Evolutionary conservation across 2,888 invertebrate species (phyloP), one percentile per base, ranked within the genome.

Genomic region (Nycteola revayana): DNA sequence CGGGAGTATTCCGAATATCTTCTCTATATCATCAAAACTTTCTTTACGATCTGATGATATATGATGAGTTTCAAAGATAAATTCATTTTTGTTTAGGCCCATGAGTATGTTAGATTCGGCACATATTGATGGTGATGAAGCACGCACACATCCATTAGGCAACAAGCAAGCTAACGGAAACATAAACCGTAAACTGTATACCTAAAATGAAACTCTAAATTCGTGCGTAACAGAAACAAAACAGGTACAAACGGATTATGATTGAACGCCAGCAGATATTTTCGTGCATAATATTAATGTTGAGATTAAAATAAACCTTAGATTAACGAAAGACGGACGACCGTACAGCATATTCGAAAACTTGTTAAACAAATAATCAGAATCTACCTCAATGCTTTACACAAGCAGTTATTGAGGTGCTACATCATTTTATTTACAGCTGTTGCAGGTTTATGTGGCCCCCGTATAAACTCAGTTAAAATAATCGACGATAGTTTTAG

Each of bases 371-470:
- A 87, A 87, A 86, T 75, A 86, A 79, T 71, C 83, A 75, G 79
- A 73, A 71, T 74, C 75, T 73, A 81, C 65, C 66, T 62, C 70
- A 79, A 72, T 77, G 65, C 75, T 74, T 72, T 75, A 70, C 74
- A 64, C 67, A 56, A 65, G 67, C 65, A 69, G 80, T 80, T 85
- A 78, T 80, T 79, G 67, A 75, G 75, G 76, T 70, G 75, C 77
- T 87, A 76, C 82, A 87, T 87, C 82, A 86, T 84, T 72, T 79
- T 86, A 84, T 85, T 83, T 82, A 83, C 79, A 72, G 71, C 70
- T 60, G 66, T 70, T 70, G 70, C 78, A 76, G 79, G 81, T 78
- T 81, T 75, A 80, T 82, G 78, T 67, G 74, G 53, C 63, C 66
- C 62, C 21, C 7, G 21, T 7, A 73, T 78, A 73, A 75, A 82